Evolutionary conservation across 2,888 invertebrate species (phyloP), one percentile per base, ranked within the genome.

Genomic region (Parascotia fuliginaria): DNA sequence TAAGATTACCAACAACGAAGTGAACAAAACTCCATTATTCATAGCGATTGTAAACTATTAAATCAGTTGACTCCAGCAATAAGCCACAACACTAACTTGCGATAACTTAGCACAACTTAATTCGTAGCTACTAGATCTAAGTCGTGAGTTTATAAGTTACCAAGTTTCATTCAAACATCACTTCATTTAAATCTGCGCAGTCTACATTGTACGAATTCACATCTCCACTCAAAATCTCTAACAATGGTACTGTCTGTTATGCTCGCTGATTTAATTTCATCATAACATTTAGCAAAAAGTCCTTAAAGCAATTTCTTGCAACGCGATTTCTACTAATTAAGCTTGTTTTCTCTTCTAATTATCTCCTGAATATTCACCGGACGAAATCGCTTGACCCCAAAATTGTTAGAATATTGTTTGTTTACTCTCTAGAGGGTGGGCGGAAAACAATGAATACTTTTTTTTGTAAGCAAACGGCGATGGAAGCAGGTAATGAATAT

Each of bases 401-500:
- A 87, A 85, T 85, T 84, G 81, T 81, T 79, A 76, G 75, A 82
- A 83, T 85, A 85, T 83, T 85, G 77, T 85, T 85, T 86, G 80
- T 84, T 82, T 79, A 71, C 75, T 71, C 76, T 77, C 73, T 61
- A 75, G 82, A 78, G 81, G 72, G 73, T 71, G 60, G 71, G 46
- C 64, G 65, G 60, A 65, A 75, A 84, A 85, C 83, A 86, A 86
- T 78, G 70, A 81, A 79, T 72, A 75, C 63, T 82, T 86, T 85
- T n/a, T n/a, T 85, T 86, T 79, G 81, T 75, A 74, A 81, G 79
- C 80, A 81, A 79, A 82, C 76, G 74, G 75, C 75, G 77, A 77
- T 80, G 82, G 77, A 58, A 70, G 70, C 83, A 87, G 85, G 86
- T 89, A 89, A 89, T 90, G 87, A 88, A 87, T 89, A 88, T 86